These are phyloP conservation scores for Nematopogon swammerdamellus DNA, from an alignment of 2,888 invertebrate species.

Conservation along the genomic window DNA sequence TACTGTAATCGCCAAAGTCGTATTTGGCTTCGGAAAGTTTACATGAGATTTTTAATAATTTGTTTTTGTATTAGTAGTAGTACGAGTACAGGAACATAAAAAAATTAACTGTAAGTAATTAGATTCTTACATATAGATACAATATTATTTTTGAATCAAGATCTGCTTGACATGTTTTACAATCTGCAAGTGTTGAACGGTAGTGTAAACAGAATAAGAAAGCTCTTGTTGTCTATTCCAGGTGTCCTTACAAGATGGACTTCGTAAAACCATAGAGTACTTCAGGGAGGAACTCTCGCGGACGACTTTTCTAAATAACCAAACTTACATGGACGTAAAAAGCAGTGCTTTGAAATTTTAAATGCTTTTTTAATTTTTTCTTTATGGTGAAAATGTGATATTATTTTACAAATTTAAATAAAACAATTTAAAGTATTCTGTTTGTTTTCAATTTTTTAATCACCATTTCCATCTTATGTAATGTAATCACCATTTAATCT, in stretches of 20 bases:
- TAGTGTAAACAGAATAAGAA: too few relatives aligned
- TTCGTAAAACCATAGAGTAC: constrained; percentile 90
- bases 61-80: background rate
- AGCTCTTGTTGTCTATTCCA: constrained; percentile 24
- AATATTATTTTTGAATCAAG: too few relatives aligned
- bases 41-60: background rate
- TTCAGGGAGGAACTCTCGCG: constrained; percentile 83
- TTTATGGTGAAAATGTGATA: constrained; percentile 30
- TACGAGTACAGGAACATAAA: too few relatives aligned
- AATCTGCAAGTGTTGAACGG: too few relatives aligned
- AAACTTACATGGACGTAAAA: constrained; percentile 39
- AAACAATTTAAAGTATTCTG: too few relatives aligned
- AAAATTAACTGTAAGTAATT: too few relatives aligned
- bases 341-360: constrained; percentile 1
- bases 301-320: constrained; percentile 43
- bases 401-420: constrained; percentile 18
- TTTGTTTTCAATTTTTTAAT: too few relatives aligned
- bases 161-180: too few relatives aligned
- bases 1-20: background rate
- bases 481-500: too few relatives aligned
- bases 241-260: constrained; percentile 79
- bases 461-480: too few relatives aligned
- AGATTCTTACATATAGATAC: too few relatives aligned
- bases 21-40: background rate
- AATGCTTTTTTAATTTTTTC: background rate